These are phyloP conservation scores for Pachydiplax longipennis DNA, from an alignment of 2,888 invertebrate species.

Conservation along the genomic window DNA sequence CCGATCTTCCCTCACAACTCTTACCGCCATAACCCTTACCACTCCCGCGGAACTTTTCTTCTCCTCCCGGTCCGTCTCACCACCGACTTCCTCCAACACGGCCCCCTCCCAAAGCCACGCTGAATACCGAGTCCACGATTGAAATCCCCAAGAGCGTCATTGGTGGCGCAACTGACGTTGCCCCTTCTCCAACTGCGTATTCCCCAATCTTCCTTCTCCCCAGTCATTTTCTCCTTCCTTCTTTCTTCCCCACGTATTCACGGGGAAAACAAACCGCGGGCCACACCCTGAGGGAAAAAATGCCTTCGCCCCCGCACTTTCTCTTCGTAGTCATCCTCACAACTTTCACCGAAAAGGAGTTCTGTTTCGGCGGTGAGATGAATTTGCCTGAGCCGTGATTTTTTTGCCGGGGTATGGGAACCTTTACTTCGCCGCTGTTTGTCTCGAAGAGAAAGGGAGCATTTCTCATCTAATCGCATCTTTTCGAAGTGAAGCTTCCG, in stretches of 20 bases:
- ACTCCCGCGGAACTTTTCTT: not conserved
- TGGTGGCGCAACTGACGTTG: constrained; percentile 2
- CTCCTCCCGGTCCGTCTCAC: not conserved
- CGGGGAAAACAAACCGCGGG: not conserved
- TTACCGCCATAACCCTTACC: not conserved
- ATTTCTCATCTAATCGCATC: too few relatives aligned
- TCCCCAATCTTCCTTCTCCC: not conserved
- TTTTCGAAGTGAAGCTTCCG: too few relatives aligned
- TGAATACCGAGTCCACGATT: constrained; percentile 11
- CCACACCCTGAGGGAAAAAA: constrained; percentile 2
- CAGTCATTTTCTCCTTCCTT: not conserved
- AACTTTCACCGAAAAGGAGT: not conserved
- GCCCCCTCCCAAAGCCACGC: not conserved
- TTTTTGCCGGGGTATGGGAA: too few relatives aligned
- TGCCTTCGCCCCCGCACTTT: not conserved
- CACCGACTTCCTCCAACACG: not conserved
- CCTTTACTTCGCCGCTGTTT: too few relatives aligned
- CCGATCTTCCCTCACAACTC: not conserved
- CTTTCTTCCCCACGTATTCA: not conserved
- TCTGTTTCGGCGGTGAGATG: not conserved
- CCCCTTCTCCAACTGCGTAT: not conserved
- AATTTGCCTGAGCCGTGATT: not conserved
- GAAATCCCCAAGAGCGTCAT: constrained; percentile 21
- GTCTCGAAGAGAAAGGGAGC: too few relatives aligned
- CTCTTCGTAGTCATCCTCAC: not conserved